Evolutionary conservation across 2,113 vertebrate species (phyloP), one percentile per base, ranked within the genome.

Genomic region (Uropsilus gracilis): DNA sequence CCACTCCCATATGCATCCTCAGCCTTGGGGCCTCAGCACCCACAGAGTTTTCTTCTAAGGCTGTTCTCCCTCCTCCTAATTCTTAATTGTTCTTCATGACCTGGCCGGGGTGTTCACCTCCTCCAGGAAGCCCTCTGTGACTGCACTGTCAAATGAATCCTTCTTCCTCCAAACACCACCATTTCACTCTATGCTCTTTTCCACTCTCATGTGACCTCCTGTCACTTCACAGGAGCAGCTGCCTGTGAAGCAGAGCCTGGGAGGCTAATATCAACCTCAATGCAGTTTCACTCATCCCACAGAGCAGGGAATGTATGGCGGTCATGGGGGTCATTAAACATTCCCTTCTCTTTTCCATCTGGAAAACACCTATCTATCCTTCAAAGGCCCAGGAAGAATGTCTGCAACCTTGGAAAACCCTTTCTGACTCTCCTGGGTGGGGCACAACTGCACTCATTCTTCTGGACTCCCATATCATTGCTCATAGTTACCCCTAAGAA

Each of bases 81-180:
- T 59, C 68, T 55, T 72, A 66, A 26, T 24, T 57, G 46, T n/a
- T 34, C 59, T 34, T 48, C 26, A 53, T 50, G 39, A 48, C 53
- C 53, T 5, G 5, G 44, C 30, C 44, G 42, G 46, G 16, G 18
- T 32, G 28, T 24, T 64, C 8, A 3, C 86, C 53, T 85, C 66
- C 82, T 85, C 71, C 86, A 88, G 77, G 87, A 94, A 64, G 83
- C 20, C 53, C 57, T 91, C 28, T 14, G 17, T 26, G 57, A 86
- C 59, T 66, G 30, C 13, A 30, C 8, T 16, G 39, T 83, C 75
- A 18, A 0, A 0, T 4, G 55, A 66, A 9, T 46, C 6, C 9
- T 34, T 20, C 32, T 16, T 39, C 30, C 75, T 72, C 48, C 28
- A 44, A 82, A 80, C 9, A 28, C 28, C 20, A 9, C 17, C 28